phyloP scores from a whole-genome alignment of 2,797 vertebrate species.

The Benthosema pterotum region DNA sequence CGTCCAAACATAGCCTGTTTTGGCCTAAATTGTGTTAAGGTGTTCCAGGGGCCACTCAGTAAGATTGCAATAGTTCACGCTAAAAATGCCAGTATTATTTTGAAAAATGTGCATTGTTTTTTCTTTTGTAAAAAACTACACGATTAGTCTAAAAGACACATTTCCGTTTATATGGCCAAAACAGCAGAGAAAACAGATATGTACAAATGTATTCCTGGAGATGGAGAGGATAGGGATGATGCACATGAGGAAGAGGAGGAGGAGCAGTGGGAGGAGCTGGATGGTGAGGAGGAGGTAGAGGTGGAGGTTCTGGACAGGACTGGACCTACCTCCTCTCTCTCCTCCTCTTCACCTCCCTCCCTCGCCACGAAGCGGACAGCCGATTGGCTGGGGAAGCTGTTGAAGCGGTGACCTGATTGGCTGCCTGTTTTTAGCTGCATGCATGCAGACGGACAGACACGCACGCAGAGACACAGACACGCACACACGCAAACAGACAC shows the following conservation, averaged over 20 bases:
- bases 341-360: constrained; percentile 48
- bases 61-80: too few species aligned
- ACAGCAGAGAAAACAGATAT: too few species aligned
- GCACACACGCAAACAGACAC: not conserved
- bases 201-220: constrained; percentile 15
- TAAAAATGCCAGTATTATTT: too few species aligned
- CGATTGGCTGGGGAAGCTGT: constrained; percentile 60
- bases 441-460: constrained; percentile 38
- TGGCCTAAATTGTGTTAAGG: too few species aligned
- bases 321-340: constrained; percentile 54
- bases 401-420: constrained; percentile 62
- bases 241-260: constrained; percentile 59
- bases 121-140: too few species aligned
- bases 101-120: too few species aligned
- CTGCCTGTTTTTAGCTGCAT: constrained; percentile 57
- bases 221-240: constrained; percentile 65
- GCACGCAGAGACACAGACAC: constrained; percentile 37
- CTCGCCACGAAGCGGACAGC: constrained; percentile 53
- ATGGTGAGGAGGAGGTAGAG: constrained; percentile 24
- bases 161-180: too few species aligned
- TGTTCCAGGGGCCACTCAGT: too few species aligned
- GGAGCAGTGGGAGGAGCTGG: constrained; percentile 48
- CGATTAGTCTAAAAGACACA: too few species aligned
- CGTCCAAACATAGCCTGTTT: too few species aligned
- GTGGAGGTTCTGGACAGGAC: constrained; percentile 42